Conservation (phyloP, 2,888 invertebrate genomes). For the Stenoptilia bipunctidactyla region DNA sequence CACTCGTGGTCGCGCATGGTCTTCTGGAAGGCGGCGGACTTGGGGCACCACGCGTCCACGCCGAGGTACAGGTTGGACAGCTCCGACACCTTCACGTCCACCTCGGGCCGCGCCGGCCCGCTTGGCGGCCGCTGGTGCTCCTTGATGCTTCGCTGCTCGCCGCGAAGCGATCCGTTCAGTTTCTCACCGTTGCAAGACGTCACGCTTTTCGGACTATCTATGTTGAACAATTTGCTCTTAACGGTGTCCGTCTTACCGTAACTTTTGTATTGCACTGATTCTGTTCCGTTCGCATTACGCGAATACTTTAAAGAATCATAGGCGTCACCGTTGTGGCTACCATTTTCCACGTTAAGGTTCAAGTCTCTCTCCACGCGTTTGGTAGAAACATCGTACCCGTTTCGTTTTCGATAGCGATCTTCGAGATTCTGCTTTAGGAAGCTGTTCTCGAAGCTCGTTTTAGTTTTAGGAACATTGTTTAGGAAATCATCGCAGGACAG, state of each 20-base stretch:
- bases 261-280: constrained; percentile 63
- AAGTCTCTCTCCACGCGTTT: constrained; percentile 58
- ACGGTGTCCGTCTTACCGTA: constrained; percentile 63
- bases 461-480: constrained; percentile 68
- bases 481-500: constrained; percentile 58
- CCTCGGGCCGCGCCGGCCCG: constrained; percentile 59
- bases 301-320: constrained; percentile 67
- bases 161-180: constrained; percentile 44
- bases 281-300: constrained; percentile 63
- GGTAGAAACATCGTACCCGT: constrained; percentile 44
- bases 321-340: constrained; percentile 55
- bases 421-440: constrained; percentile 61
- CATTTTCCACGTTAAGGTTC: constrained; percentile 43
- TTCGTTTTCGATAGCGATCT: constrained; percentile 59
- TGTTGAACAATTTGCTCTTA: constrained; percentile 62
- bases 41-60: constrained; percentile 81
- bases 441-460: constrained; percentile 64
- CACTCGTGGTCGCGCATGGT: constrained; percentile 70
- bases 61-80: constrained; percentile 80
- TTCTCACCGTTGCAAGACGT: constrained; percentile 62
- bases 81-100: constrained; percentile 67
- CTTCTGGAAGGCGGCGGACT: constrained; percentile 72
- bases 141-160: constrained; percentile 44
- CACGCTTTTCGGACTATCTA: constrained; percentile 63
- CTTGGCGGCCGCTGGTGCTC: constrained; percentile 49